These are phyloP conservation scores for Drosophila melanosoma DNA, from an alignment of 2,888 invertebrate genomes.

Conservation along the genomic window DNA sequence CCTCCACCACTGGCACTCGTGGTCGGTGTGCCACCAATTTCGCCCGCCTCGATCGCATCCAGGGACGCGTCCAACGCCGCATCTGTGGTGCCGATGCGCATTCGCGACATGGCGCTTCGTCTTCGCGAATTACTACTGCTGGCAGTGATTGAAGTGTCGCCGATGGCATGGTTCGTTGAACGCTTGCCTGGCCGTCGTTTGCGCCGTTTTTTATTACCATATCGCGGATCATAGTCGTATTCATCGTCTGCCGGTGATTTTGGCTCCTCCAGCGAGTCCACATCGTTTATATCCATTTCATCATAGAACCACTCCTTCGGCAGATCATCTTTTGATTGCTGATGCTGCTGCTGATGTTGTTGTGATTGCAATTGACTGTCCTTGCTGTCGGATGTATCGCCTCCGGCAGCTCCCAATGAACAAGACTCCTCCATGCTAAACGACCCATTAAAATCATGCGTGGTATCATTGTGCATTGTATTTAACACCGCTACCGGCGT, in stretches of 20 bases:
- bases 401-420: constrained; percentile 84
- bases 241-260: constrained; percentile 96
- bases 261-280: constrained; percentile 95
- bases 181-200: constrained; percentile 84
- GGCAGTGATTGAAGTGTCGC: constrained; percentile 56
- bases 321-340: constrained; percentile 88
- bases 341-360: constrained; percentile 87
- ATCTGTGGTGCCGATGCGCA: constrained; percentile 66
- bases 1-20: constrained; percentile 43
- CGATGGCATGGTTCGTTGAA: constrained; percentile 60
- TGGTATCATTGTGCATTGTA: constrained; percentile 67
- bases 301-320: constrained; percentile 96
- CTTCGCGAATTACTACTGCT: constrained; percentile 73
- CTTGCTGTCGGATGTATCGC: constrained; percentile 89
- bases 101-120: constrained; percentile 74
- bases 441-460: constrained; percentile 84
- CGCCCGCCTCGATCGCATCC: constrained; percentile 65
- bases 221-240: constrained; percentile 92
- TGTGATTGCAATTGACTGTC: constrained; percentile 90
- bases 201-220: constrained; percentile 85
- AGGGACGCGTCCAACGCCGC: constrained; percentile 69
- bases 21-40: constrained; percentile 65
- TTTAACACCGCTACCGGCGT: constrained; percentile 62
- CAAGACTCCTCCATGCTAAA: constrained; percentile 84
- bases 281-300: constrained; percentile 94